Evolutionary conservation across 2,797 vertebrate species (phyloP).

Genomic region (Halcyon chelicuti): DNA sequence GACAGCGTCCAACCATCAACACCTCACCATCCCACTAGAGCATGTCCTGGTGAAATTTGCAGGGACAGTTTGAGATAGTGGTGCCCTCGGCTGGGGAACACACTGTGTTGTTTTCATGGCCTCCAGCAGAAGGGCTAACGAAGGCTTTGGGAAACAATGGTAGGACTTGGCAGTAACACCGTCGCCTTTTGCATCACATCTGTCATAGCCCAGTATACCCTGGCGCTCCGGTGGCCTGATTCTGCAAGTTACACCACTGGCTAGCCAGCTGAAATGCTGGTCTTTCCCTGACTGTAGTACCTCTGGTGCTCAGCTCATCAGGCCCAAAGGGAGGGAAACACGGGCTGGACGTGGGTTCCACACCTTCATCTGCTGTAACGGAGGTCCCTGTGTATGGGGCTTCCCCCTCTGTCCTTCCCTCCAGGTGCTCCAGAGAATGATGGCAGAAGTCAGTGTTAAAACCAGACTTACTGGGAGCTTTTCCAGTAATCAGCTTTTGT

Average conservation of each 20-base stretch:
- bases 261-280: not conserved
- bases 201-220: not conserved
- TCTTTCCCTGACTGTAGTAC: not conserved
- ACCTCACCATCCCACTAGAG: no score
- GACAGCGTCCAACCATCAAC: no score
- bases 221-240: not conserved
- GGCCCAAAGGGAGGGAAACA: not conserved
- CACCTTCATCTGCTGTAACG: not conserved
- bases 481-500: not conserved
- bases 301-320: not conserved
- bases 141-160: not conserved
- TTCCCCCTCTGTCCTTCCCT: not conserved
- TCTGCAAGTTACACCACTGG: not conserved
- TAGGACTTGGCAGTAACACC: not conserved
- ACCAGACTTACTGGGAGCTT: not conserved
- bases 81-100: accelerated
- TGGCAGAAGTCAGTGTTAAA: not conserved
- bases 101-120: accelerated
- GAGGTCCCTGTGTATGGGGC: not conserved
- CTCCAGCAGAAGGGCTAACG: not conserved
- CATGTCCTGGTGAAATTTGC: not conserved
- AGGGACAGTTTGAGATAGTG: not conserved
- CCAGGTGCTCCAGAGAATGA: not conserved
- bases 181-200: not conserved
- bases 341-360: accelerated